Percentiles rank a stretch among this genome's conserved stretches.
Evolutionary conservation across 2,797 vertebrate genomes (phyloP).

Genomic region (Pipistrellus pipistrellus): DNA sequence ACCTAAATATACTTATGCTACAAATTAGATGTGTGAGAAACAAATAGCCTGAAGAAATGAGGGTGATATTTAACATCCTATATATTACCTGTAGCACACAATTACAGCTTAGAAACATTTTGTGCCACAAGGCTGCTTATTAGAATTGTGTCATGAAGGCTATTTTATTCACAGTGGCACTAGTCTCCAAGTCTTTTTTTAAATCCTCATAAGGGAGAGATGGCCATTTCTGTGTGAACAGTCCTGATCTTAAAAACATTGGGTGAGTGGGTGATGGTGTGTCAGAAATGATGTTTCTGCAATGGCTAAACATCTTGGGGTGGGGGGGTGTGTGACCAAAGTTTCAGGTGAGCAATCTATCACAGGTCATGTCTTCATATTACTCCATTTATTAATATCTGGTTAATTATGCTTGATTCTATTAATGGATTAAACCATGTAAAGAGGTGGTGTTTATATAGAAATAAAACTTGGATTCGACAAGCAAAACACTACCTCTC

Average conservation of each 20-base stretch:
- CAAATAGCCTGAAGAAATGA: conserved; percentile 17
- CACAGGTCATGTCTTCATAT: background rate
- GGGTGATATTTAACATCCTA: background rate
- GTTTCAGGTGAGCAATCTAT: conserved; percentile 15
- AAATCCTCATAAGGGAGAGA: background rate
- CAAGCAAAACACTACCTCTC: conserved; percentile 16
- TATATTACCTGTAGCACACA: conserved; percentile 7
- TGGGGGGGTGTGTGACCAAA: background rate
- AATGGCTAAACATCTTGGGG: background rate
- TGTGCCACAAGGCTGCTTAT: conserved; percentile 9
- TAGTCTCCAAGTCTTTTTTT: conserved; percentile 21
- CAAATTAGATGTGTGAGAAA: conserved; percentile 59
- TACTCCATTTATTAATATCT: conserved; percentile 50
- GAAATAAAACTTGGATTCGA: conserved; percentile 69
- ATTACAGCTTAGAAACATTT: conserved; percentile 37
- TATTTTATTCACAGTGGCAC: conserved; percentile 55
- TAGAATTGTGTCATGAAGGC: conserved; percentile 48
- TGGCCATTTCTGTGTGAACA: conserved; percentile 16
- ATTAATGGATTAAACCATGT: conserved; percentile 7
- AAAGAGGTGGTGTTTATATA: conserved; percentile 23
- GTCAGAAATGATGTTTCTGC: conserved; percentile 54
- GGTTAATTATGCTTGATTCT: conserved; percentile 52
- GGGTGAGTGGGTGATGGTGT: background rate
- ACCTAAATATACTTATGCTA: background rate
- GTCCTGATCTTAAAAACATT: conserved; percentile 30